Evolutionary conservation across 2,888 invertebrate genomes (phyloP).

Genomic region (Harpalus rufipes): DNA sequence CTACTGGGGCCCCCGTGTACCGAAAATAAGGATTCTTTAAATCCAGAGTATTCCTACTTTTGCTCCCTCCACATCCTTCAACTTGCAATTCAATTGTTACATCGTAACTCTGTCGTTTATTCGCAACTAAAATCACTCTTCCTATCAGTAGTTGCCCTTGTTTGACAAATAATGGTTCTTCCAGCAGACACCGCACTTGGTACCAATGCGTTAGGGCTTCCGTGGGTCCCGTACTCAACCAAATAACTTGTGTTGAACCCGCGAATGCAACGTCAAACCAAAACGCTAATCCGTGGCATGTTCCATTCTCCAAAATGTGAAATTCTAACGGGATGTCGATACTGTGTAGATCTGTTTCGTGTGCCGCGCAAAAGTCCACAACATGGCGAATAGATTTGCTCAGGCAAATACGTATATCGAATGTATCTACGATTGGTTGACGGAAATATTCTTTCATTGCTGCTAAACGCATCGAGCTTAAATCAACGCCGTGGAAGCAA

Average conservation of each 20-base stretch:
- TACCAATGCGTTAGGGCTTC: slow-evolving; percentile 99
- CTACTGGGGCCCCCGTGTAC: slow-evolving; percentile 95
- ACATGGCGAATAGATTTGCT: slow-evolving; percentile 95
- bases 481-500: slow-evolving; percentile 98
- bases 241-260: slow-evolving; percentile 93
- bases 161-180: slow-evolving; percentile 95
- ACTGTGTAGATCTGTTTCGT: slow-evolving; percentile 95
- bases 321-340: slow-evolving; percentile 97
- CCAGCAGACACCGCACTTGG: slow-evolving; percentile 96
- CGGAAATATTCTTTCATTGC: slow-evolving; percentile 98
- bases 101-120: slow-evolving; percentile 98
- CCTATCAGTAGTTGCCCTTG: slow-evolving; percentile 95
- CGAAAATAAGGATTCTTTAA: slow-evolving; percentile 99
- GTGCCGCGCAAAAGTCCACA: slow-evolving; percentile 94
- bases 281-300: slow-evolving; percentile 98
- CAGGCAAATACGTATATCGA: slow-evolving; percentile 98
- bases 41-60: slow-evolving; percentile 95
- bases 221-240: slow-evolving; percentile 98
- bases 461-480: slow-evolving; percentile 93
- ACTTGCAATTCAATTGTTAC: slow-evolving; percentile 96
- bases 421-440: slow-evolving; percentile 98
- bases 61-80: slow-evolving; percentile 91
- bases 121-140: slow-evolving; percentile 91
- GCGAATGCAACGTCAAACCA: slow-evolving; percentile 99
- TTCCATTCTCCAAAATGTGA: slow-evolving; percentile 93